Evolutionary conservation across 35 echinoderm and acorn worm species (phyloP).

Genomic region (Chiridota heheva): DNA sequence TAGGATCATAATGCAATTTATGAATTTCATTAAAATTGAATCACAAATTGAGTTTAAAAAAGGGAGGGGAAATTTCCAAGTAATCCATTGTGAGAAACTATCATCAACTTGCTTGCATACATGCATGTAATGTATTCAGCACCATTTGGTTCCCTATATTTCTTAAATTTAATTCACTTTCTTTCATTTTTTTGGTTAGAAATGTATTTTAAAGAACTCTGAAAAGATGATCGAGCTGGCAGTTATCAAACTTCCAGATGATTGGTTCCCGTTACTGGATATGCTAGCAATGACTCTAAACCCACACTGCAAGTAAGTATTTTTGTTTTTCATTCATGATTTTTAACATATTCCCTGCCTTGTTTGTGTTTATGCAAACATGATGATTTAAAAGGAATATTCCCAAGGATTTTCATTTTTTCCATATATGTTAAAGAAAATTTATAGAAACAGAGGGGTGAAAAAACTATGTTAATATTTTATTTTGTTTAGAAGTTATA

Average conservation of each 20-base stretch:
- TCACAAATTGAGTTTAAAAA: too few species aligned
- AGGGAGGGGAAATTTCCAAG: neutral
- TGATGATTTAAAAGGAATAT: neutral
- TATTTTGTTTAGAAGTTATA: too few species aligned
- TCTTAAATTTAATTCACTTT: neutral
- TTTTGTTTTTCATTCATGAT: too few species aligned
- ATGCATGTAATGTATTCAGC: neutral
- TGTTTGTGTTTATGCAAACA: neutral
- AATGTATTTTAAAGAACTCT: slow-evolving; percentile 94
- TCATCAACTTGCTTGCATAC: too few species aligned
- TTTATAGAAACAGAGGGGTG: too few species aligned
- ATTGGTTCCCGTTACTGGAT: slow-evolving; percentile 90
- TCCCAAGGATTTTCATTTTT: neutral
- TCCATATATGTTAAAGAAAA: too few species aligned
- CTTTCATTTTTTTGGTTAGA: slow-evolving; percentile 47
- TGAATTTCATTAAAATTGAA: too few species aligned
- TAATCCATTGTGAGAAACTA: neutral
- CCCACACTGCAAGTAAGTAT: slow-evolving; percentile 98
- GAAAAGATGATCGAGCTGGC: slow-evolving; percentile 85
- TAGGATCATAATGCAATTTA: too few species aligned
- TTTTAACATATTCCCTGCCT: neutral
- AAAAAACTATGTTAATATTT: too few species aligned
- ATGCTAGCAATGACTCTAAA: slow-evolving; percentile 90
- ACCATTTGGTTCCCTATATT: neutral
- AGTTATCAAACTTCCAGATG: slow-evolving; percentile 75